These are phyloP conservation scores for Thymallus thymallus DNA, from an alignment of 2,113 vertebrate species.

Conservation along the genomic window DNA sequence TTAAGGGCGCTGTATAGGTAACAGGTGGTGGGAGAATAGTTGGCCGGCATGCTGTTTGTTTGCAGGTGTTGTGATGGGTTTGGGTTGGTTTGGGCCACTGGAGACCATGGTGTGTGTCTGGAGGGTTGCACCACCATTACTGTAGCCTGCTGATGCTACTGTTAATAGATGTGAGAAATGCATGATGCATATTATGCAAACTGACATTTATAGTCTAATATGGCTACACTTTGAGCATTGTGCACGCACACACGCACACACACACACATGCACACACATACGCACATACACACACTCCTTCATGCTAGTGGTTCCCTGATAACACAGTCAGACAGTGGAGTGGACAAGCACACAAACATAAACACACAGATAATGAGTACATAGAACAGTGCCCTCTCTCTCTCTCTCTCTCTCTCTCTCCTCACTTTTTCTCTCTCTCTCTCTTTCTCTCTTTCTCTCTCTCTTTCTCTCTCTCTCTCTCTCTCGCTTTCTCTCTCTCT, in stretches of 20 bases:
- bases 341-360: background rate
- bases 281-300: background rate
- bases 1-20: slow-evolving; percentile 37
- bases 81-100: slow-evolving; percentile 49
- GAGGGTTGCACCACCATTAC: slow-evolving; percentile 59
- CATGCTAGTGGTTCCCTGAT: background rate
- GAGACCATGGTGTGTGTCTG: slow-evolving; percentile 43
- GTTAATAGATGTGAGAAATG: slow-evolving; percentile 36
- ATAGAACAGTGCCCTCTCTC: too few species aligned
- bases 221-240: background rate
- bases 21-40: slow-evolving; percentile 46
- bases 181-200: slow-evolving; percentile 21
- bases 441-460: too few species aligned
- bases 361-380: background rate
- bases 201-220: slow-evolving; percentile 20
- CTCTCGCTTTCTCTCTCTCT: too few species aligned
- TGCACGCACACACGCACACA: slow-evolving; percentile 9
- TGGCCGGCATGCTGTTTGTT: slow-evolving; percentile 34
- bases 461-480: too few species aligned
- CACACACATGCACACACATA: slow-evolving; percentile 17
- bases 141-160: slow-evolving; percentile 34
- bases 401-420: too few species aligned
- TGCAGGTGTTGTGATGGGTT: slow-evolving; percentile 65
- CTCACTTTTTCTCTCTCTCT: too few species aligned
- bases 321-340: background rate